phyloP scores from a whole-genome alignment of 2,113 vertebrate species.

The Thalassoma bifasciatum region DNA sequence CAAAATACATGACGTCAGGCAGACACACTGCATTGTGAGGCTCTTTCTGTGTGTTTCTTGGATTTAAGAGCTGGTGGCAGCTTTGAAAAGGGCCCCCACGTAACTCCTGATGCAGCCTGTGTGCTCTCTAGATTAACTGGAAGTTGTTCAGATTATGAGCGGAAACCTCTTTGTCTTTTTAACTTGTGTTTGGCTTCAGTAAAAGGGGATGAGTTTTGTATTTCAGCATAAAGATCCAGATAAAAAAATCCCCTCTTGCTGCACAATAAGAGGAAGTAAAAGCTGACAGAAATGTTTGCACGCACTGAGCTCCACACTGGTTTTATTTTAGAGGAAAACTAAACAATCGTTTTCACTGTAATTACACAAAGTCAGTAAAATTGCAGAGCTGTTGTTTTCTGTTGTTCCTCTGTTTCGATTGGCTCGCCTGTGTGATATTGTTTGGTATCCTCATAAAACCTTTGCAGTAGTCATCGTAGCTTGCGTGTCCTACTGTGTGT shows the following conservation, averaged over 20 bases:
- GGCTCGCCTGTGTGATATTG: conserved; percentile 7
- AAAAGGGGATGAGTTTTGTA: background rate
- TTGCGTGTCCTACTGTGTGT: background rate
- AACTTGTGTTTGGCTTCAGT: background rate
- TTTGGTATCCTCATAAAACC: conserved; percentile 24
- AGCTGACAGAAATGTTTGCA: conserved; percentile 28
- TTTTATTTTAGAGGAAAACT: conserved; percentile 16
- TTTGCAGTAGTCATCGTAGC: background rate
- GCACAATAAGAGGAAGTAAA: background rate
- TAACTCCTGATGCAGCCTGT: conserved; percentile 39
- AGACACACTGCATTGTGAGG: conserved; percentile 1
- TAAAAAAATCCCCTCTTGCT: background rate
- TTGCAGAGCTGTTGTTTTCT: conserved; percentile 13
- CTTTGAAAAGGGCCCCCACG: conserved; percentile 50
- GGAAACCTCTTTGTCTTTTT: conserved; percentile 25
- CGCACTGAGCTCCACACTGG: background rate
- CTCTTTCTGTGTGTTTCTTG: conserved; percentile 26
- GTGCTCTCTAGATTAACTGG: conserved; percentile 31
- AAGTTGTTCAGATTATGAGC: conserved; percentile 4
- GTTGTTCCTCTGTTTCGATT: conserved; percentile 8
- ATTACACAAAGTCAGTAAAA: conserved; percentile 32
- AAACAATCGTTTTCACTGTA: conserved; percentile 38
- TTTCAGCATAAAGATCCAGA: background rate
- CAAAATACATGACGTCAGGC: conserved; percentile 12
- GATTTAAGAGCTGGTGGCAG: conserved; percentile 23